phyloP scores from a whole-genome alignment of 2,113 vertebrate species.

The Forbesichthys papilliferus region DNA sequence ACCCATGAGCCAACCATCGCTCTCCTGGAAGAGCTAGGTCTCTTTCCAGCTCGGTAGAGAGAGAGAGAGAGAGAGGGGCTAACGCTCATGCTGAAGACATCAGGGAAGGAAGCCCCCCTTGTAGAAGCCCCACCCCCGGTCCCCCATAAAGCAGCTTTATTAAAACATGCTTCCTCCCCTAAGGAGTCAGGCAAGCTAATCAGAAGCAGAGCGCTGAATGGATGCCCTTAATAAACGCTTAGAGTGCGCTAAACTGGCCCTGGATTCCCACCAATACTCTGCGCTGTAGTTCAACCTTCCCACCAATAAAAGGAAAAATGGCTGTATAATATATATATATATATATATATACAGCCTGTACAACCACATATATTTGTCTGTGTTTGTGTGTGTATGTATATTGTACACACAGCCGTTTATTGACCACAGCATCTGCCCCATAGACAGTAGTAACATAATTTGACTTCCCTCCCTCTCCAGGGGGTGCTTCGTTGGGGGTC shows the following conservation, averaged over 20 bases:
- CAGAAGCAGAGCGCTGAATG: constrained; percentile 61
- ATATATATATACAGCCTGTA: no score
- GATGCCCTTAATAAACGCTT: constrained; percentile 44
- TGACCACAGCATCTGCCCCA: neutral
- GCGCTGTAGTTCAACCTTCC: constrained; percentile 26
- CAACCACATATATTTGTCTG: no score
- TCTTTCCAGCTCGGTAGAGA: neutral
- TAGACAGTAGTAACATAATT: neutral
- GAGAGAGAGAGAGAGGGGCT: constrained; percentile 7
- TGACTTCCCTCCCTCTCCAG: no score
- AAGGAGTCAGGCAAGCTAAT: constrained; percentile 54
- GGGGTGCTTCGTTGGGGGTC: no score
- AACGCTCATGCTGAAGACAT: constrained; percentile 59
- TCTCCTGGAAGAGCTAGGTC: no score
- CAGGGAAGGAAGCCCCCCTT: constrained; percentile 30
- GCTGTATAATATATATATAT: neutral
- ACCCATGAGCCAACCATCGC: no score
- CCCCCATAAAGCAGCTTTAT: constrained; percentile 47
- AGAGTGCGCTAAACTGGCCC: constrained; percentile 32
- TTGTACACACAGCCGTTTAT: no score
- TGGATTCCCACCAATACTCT: constrained; percentile 28
- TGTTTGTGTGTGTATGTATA: no score
- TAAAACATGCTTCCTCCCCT: constrained; percentile 55
- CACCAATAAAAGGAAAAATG: constrained; percentile 7
- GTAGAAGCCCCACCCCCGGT: constrained; percentile 30